Evolutionary conservation across 1,140 invertebrate genomes (phyloP).

Genomic region (Cotesia vestalis): DNA sequence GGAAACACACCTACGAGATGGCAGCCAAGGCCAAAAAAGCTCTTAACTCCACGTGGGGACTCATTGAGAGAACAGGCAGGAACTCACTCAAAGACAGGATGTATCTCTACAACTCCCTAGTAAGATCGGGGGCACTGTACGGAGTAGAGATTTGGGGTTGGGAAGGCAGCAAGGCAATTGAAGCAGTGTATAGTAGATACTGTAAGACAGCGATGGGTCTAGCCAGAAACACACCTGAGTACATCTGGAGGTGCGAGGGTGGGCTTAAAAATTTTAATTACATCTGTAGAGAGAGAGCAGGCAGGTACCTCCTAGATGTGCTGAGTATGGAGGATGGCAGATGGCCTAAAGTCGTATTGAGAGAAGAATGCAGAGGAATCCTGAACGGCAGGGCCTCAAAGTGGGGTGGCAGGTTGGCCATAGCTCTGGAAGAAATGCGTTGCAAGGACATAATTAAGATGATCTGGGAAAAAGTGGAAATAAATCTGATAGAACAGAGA

Average conservation of each 20-base stretch:
- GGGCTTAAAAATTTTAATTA: conserved; percentile 1
- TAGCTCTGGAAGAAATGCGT: not conserved
- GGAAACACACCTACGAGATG: not conserved
- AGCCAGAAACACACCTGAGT: not conserved
- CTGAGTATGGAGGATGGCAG: conserved; percentile 21
- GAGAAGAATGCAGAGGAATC: conserved; percentile 18
- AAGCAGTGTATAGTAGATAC: conserved; percentile 3
- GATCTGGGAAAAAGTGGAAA: too few species aligned
- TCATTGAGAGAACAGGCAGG: not conserved
- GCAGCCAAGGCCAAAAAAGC: conserved; percentile 26
- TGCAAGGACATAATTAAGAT: too few species aligned
- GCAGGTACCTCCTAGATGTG: not conserved
- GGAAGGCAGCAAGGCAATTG: conserved; percentile 1
- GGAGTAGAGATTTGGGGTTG: conserved; percentile 32
- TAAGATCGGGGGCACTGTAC: conserved; percentile 28
- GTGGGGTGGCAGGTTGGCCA: not conserved
- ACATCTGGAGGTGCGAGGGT: not conserved
- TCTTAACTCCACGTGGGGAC: conserved; percentile 25
- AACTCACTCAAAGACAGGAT: conserved; percentile 3
- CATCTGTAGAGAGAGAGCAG: conserved; percentile 5
- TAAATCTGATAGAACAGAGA: too few species aligned
- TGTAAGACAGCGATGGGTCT: conserved; percentile 2
- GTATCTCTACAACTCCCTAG: conserved; percentile 20
- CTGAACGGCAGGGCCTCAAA: too few species aligned
- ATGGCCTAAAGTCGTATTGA: conserved; percentile 6